A percentile compares a stretch with the other conserved stretches of the same genome.
Conservation (phyloP, 2,113 vertebrate species). For the Ceratotherium simum region DNA sequence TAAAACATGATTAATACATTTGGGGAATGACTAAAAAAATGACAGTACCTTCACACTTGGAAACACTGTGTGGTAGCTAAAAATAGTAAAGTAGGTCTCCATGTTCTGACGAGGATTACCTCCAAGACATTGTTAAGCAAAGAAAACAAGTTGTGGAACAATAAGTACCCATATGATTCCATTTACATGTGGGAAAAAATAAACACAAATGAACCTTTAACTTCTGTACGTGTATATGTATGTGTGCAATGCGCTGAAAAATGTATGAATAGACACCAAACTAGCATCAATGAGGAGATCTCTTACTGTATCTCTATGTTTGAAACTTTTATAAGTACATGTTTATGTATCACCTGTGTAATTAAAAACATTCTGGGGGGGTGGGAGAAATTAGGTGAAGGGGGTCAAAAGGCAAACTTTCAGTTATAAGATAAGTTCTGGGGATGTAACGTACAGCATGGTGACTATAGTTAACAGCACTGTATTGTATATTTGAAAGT, state of each 20-base stretch:
- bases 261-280: neutral
- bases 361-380: neutral
- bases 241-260: neutral
- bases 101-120: neutral
- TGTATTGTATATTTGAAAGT: neutral
- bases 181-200: neutral
- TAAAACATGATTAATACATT: neutral
- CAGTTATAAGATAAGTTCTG: neutral
- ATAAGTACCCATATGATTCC: neutral
- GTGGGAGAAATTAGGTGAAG: neutral
- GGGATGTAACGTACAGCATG: neutral
- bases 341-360: neutral
- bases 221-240: neutral
- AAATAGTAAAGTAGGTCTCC: neutral
- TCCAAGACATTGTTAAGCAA: neutral
- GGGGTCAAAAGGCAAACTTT: neutral
- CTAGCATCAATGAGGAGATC: neutral
- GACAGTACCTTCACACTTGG: neutral
- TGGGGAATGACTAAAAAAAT: neutral
- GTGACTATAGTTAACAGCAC: neutral
- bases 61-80: neutral
- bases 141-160: neutral
- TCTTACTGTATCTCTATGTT: neutral
- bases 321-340: neutral
- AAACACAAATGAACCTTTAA: neutral